phyloP scores from a whole-genome alignment of 2,113 vertebrate species.

The Numenius arquata region DNA sequence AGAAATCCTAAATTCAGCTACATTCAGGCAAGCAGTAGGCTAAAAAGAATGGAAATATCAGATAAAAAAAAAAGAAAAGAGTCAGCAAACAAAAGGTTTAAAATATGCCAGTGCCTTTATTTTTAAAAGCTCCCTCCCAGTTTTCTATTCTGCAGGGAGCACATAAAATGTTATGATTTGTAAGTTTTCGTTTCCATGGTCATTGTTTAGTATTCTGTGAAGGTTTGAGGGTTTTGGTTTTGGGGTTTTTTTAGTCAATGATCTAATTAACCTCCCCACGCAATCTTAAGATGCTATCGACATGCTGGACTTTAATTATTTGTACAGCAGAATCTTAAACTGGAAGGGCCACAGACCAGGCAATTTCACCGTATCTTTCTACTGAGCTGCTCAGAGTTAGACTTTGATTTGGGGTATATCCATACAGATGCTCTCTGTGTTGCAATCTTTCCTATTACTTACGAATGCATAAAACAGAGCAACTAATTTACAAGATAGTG shows the following conservation, averaged over 20 bases:
- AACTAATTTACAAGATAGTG: not conserved
- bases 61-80: not conserved
- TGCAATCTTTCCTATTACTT: not conserved
- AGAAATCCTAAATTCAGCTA: not conserved
- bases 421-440: not conserved
- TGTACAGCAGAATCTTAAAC: not conserved
- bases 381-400: not conserved
- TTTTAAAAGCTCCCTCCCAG: not conserved
- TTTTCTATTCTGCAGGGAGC: not conserved
- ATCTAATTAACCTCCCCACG: not conserved
- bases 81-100: not conserved
- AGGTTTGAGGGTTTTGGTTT: fast-evolving
- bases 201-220: not conserved
- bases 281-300: not conserved
- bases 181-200: not conserved
- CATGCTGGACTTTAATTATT: not conserved
- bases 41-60: not conserved
- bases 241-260: not conserved
- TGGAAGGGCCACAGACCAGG: not conserved
- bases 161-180: not conserved
- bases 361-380: not conserved
- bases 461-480: not conserved
- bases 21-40: not conserved
- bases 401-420: not conserved
- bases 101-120: not conserved